Percentiles rank a stretch among this genome's conserved stretches.
Conservation (phyloP, 2,797 vertebrate species). For the Numenius phaeopus region DNA sequence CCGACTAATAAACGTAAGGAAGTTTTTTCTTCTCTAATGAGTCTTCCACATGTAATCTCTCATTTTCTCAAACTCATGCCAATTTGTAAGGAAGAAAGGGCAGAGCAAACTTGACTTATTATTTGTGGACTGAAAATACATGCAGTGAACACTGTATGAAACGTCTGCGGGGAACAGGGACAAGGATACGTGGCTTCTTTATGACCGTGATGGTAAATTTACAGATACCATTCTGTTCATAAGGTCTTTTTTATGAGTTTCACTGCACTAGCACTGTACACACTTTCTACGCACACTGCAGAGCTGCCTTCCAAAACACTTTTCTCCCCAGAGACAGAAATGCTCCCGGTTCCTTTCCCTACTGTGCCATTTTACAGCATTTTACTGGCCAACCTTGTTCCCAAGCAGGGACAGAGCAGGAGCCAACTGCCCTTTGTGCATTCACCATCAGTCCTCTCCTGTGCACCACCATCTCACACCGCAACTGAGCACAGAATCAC, state of each 20-base stretch:
- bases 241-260: neutral
- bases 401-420: neutral
- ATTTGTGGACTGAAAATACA: neutral
- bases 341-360: neutral
- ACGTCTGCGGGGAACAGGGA: neutral
- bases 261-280: neutral
- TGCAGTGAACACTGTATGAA: neutral
- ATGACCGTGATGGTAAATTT: neutral
- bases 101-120: neutral
- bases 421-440: neutral
- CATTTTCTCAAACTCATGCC: neutral
- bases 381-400: neutral
- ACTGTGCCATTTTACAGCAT: neutral
- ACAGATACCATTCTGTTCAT: neutral
- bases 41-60: neutral
- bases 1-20: neutral
- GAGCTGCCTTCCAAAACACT: neutral
- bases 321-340: neutral
- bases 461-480: fast-evolving
- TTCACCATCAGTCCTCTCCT: neutral
- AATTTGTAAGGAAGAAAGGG: neutral
- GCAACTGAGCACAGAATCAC: neutral
- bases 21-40: neutral
- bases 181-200: neutral
- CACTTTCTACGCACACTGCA: neutral